Evolutionary conservation across 2,797 vertebrate genomes (phyloP), one percentile per base, ranked within the genome.

Genomic region (Rhincodon typus): DNA sequence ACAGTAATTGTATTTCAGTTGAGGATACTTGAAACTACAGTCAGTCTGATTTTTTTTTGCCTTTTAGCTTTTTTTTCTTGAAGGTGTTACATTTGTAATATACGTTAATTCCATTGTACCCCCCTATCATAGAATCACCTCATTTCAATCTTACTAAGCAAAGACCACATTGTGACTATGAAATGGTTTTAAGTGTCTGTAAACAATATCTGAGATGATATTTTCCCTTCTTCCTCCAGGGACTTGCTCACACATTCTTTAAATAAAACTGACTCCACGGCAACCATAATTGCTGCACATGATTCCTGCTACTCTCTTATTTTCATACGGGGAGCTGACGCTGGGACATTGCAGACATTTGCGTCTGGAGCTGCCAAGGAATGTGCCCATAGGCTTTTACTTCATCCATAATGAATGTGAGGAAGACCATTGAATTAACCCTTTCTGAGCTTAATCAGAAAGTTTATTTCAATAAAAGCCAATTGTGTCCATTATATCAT

Each of bases 311-410:
- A 30, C 66, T 69, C 91, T 70, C n/a, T 94, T 90, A 12, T 90
- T 94, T 72, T 53, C 74, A 70, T 46, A 94, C 34, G 69, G 46
- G 69, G 69, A 94, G 69, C 94, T 74, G 94, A 34, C 94, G 67
- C 67, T 74, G 94, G 94, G 69, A 94, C 70, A 94, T 53, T 74
- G 69, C 94, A 94, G 74, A 94, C 94, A 94, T 94, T 94, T 94
- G 42, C 70, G 53, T 70, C 46, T 50, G 69, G 69, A 74, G 42
- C 69, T 94, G 94, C 12, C 69, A 15, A 94, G 94, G 94, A 94
- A 94, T 94, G 94, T 53, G 94, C 46, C 94, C 46, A 19, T 19
- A 34, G 69, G 94, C 66, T 53, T 94, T 53, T 30, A 27, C 69
- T 74, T 74, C 46, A 94, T 94, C 69, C 12, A 21, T 27, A 30